phyloP scores from a whole-genome alignment of 2,797 vertebrate genomes.

The Diplodus sargus region DNA sequence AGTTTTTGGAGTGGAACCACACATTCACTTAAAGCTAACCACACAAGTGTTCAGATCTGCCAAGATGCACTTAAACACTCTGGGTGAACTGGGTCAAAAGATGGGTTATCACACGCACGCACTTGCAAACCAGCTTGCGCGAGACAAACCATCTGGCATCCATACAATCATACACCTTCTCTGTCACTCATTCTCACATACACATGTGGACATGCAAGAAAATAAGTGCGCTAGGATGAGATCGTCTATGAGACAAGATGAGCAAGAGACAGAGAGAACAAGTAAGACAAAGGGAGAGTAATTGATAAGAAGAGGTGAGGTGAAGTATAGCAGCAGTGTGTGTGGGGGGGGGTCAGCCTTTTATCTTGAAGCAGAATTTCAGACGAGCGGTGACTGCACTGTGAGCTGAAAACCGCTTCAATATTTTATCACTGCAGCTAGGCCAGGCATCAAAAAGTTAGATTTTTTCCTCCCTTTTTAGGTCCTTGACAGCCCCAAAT shows the following conservation, averaged over 20 bases:
- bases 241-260: conserved; percentile 18
- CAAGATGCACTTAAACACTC: not conserved
- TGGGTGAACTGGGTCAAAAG: not conserved
- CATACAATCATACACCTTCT: not conserved
- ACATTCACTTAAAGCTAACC: not conserved
- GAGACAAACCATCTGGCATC: conserved; percentile 8
- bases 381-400: conserved; percentile 65
- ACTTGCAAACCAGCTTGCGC: not conserved
- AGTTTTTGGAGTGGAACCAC: not conserved
- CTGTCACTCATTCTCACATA: not conserved
- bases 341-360: conserved; percentile 51
- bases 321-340: conserved; percentile 46
- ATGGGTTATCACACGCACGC: not conserved
- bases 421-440: conserved; percentile 73
- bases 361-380: conserved; percentile 78
- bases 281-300: conserved; percentile 47
- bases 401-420: conserved; percentile 64
- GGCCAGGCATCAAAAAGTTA: conserved; percentile 61
- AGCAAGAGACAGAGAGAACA: conserved; percentile 37
- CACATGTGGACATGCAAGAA: not conserved
- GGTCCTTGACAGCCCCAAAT: conserved; percentile 61
- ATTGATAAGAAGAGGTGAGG: conserved; percentile 56
- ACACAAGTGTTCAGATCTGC: not conserved
- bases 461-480: conserved; percentile 23
- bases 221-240: not conserved